Percentiles rank a stretch among this genome's conserved stretches.
phyloP scores from a whole-genome alignment of 2,888 invertebrate genomes.

The Myopa testacea region DNA sequence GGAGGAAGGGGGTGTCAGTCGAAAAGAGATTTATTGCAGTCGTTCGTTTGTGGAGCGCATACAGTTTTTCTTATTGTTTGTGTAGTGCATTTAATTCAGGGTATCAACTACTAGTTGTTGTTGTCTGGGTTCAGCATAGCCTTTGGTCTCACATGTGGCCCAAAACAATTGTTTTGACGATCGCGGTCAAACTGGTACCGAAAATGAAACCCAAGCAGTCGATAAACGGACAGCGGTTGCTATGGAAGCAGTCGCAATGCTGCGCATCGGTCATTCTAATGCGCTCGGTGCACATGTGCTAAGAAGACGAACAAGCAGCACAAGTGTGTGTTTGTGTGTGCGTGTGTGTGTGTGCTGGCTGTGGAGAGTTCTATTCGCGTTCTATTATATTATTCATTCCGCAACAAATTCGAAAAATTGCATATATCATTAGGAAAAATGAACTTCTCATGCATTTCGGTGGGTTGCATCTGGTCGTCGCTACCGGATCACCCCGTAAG shows the following conservation, averaged over 20 bases:
- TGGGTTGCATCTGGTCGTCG: background rate
- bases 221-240: slow-evolving; percentile 40
- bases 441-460: slow-evolving; percentile 10
- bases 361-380: no score
- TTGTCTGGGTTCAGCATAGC: slow-evolving; percentile 11
- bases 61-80: slow-evolving; percentile 49
- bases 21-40: slow-evolving; percentile 63
- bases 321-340: no score
- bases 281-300: background rate
- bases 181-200: slow-evolving; percentile 39
- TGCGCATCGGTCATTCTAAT: slow-evolving; percentile 33
- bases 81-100: slow-evolving; percentile 43
- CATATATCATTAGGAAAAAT: slow-evolving; percentile 29
- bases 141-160: slow-evolving; percentile 39
- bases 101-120: slow-evolving; percentile 30
- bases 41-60: slow-evolving; percentile 54
- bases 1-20: background rate
- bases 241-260: background rate
- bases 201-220: slow-evolving; percentile 44
- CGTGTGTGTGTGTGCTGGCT: no score
- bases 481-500: background rate
- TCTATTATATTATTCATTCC: slow-evolving; percentile 27
- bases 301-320: background rate
- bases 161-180: slow-evolving; percentile 38
- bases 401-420: slow-evolving; percentile 30